Conservation (phyloP, 1,140 invertebrate genomes). For the Parapsyche elsis region DNA sequence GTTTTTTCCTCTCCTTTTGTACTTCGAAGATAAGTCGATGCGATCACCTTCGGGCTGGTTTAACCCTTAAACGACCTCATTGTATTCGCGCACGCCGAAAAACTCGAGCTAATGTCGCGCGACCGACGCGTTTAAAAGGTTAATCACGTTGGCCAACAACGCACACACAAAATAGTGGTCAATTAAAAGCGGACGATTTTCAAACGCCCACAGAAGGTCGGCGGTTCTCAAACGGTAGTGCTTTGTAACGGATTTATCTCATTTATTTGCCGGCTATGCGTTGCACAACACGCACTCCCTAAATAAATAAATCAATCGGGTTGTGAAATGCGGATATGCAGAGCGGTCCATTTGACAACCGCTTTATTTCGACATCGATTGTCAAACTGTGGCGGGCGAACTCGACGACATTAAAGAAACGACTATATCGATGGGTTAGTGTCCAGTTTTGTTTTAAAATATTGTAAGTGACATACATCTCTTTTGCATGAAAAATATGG, state of each 20-base stretch:
- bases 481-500: too few relatives aligned
- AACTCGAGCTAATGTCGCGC: neutral
- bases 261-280: neutral
- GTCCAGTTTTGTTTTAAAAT: too few relatives aligned
- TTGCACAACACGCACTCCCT: neutral
- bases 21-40: slow-evolving; percentile 28
- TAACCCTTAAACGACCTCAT: slow-evolving; percentile 23
- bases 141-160: too few relatives aligned
- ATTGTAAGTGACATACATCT: too few relatives aligned
- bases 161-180: too few relatives aligned
- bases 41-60: slow-evolving; percentile 13
- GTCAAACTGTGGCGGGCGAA: too few relatives aligned
- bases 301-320: slow-evolving; percentile 8
- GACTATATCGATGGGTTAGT: too few relatives aligned
- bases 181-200: too few relatives aligned
- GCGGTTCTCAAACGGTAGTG: neutral
- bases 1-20: slow-evolving; percentile 33
- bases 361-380: too few relatives aligned
- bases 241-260: neutral
- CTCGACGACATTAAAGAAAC: too few relatives aligned
- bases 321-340: neutral
- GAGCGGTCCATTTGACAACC: too few relatives aligned
- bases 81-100: neutral
- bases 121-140: neutral
- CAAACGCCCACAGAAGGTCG: neutral